A percentile compares a stretch with the other conserved stretches of the same genome.
These are phyloP conservation scores for Ectemnius lituratus DNA, from an alignment of 2,888 invertebrate species.

Conservation along the genomic window DNA sequence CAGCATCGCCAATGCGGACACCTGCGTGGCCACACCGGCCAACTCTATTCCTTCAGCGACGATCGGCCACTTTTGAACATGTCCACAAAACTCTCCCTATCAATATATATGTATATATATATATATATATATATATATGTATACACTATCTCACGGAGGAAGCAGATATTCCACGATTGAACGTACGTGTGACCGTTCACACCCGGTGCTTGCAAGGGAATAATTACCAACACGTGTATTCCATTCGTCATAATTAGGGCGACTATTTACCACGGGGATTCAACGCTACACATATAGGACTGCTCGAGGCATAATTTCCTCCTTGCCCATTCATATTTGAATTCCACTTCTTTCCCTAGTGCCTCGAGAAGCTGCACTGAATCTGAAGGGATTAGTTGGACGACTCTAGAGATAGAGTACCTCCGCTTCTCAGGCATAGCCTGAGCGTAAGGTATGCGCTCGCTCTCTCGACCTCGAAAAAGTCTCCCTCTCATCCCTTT, in stretches of 20 bases:
- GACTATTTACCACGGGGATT: neutral
- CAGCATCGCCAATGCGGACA: constrained; percentile 7
- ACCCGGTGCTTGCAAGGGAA: neutral
- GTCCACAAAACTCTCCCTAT: neutral
- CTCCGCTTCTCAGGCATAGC: no score
- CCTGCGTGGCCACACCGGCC: neutral
- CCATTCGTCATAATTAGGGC: constrained; percentile 2
- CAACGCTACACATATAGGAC: no score
- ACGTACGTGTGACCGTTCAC: no score
- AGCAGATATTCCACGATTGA: no score
- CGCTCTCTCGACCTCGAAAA: constrained; percentile 35
- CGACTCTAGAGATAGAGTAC: no score
- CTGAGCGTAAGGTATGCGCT: constrained; percentile 22
- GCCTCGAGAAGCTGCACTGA: no score
- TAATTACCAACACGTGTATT: neutral
- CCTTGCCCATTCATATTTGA: no score
- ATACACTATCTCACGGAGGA: no score
- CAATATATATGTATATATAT: neutral
- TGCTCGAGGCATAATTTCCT: no score
- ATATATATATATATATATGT: neutral
- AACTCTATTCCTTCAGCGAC: neutral
- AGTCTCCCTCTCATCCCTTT: constrained; percentile 43
- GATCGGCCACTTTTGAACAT: neutral
- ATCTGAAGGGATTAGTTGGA: no score
- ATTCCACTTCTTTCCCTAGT: no score